These are phyloP conservation scores for Sebastolobus alascanus DNA, from an alignment of 2,797 vertebrate genomes.

Conservation along the genomic window DNA sequence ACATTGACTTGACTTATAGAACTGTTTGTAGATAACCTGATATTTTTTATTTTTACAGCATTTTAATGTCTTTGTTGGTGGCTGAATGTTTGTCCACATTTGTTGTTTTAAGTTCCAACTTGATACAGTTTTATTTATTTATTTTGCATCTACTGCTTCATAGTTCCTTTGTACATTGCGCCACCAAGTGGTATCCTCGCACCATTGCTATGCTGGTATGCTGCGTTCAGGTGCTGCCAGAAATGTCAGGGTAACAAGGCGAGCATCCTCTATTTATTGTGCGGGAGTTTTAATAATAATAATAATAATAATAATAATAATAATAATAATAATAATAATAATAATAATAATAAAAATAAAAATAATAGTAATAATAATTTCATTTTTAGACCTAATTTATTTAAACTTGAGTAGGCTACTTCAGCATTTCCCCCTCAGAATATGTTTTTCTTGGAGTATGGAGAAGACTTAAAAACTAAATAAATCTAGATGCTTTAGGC, in stretches of 20 bases:
- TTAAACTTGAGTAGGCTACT: neutral
- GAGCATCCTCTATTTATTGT: neutral
- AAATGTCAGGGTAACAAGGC: rapidly evolving
- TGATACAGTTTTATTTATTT: neutral
- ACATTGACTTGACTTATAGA: neutral
- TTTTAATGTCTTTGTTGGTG: neutral
- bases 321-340: too few species aligned
- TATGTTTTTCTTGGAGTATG: neutral
- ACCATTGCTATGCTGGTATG: neutral
- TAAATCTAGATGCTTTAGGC: neutral
- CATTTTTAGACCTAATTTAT: neutral
- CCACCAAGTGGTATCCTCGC: constrained; percentile 18
- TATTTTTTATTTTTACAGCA: neutral
- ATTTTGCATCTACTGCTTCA: neutral
- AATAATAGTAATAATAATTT: too few species aligned
- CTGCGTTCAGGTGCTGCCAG: constrained; percentile 1
- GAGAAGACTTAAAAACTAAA: neutral
- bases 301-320: too few species aligned
- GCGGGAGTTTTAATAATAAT: too few species aligned
- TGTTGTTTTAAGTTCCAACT: neutral
- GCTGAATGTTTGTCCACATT: neutral
- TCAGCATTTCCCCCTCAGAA: neutral
- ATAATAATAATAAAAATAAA: too few species aligned
- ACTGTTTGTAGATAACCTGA: neutral
- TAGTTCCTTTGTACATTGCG: constrained; percentile 7